Evolutionary conservation across 2,113 vertebrate genomes (phyloP), one percentile per base, ranked within the genome.

Genomic region (Callipepla squamata): DNA sequence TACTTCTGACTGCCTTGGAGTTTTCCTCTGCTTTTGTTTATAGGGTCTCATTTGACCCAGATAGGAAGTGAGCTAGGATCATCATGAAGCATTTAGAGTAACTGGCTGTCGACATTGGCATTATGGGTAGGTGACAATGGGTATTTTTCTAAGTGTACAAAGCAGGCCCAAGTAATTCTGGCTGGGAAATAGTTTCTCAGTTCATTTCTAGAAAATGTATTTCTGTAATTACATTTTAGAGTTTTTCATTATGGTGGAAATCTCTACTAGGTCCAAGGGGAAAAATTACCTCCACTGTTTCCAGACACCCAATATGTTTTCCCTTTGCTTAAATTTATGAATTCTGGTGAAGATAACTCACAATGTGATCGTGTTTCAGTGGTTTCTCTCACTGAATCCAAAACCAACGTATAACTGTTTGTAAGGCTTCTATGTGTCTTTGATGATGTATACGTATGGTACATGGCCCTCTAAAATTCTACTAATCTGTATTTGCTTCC

Each of bases 211-310:
- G 67, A 63, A 78, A 18, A 74, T 51, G 90, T 85, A 72, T 95
- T 96, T 83, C 92, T 81, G 2, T 80, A 89, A 53, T 91, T 55
- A 75, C 80, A 44, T 66, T 89, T 81, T 38, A 48, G 89, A 94
- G 89, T 92, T 95, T 94, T 97, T 94, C 85, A 92, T 94, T 95
- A 82, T 32, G 59, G 89, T 75, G 87, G 95, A 95, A 96, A 96
- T 94, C 94, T 94, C 82, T 88, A 61, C 61, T 47, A 86, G 57
- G 80, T 79, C 85, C 84, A 26, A 80, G 67, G 85, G 91, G 79
- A 69, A 95, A 81, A 79, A 83, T 92, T 92, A 51, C 61, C 58
- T 68, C 61, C 50, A 48, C 84, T 80, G 86, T 79, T 87, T 85
- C 69, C 87, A 82, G 89, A 80, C 59, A 90, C 48, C 62, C 55